Conservation (phyloP, 2,113 vertebrate species). For the Lepisosteus osseus region DNA sequence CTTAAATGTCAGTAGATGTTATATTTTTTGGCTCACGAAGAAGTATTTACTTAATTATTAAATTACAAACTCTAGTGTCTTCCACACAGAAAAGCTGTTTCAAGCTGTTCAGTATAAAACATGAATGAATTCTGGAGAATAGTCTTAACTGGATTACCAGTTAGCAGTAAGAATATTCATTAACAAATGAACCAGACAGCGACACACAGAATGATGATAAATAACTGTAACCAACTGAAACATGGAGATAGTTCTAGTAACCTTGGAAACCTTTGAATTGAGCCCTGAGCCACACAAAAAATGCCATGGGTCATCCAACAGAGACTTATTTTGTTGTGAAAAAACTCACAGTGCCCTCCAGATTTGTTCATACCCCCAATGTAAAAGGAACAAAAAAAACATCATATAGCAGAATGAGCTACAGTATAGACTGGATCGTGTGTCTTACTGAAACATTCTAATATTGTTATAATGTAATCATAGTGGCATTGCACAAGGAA, state of each 20-base stretch:
- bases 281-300: not conserved
- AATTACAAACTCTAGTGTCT: slow-evolving; percentile 39
- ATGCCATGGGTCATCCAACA: not conserved
- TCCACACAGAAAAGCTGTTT: slow-evolving; percentile 41
- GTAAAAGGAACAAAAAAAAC: too few species aligned
- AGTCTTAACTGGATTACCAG: slow-evolving; percentile 54
- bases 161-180: slow-evolving; percentile 51
- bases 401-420: too few species aligned
- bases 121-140: slow-evolving; percentile 45
- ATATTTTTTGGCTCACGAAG: not conserved
- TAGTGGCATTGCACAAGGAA: too few species aligned
- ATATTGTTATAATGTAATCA: too few species aligned
- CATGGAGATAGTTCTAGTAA: not conserved
- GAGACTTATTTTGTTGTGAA: not conserved
- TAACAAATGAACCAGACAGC: slow-evolving; percentile 42
- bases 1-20: not conserved
- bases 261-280: slow-evolving; percentile 1
- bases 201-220: slow-evolving; percentile 48
- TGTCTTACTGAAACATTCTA: too few species aligned
- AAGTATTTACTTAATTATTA: not conserved
- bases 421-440: too few species aligned
- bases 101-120: slow-evolving; percentile 30
- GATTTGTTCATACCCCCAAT: too few species aligned
- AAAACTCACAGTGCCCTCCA: too few species aligned
- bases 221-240: slow-evolving; percentile 23